phyloP scores from a whole-genome alignment of 2,113 vertebrate genomes.

The Albula goreensis region DNA sequence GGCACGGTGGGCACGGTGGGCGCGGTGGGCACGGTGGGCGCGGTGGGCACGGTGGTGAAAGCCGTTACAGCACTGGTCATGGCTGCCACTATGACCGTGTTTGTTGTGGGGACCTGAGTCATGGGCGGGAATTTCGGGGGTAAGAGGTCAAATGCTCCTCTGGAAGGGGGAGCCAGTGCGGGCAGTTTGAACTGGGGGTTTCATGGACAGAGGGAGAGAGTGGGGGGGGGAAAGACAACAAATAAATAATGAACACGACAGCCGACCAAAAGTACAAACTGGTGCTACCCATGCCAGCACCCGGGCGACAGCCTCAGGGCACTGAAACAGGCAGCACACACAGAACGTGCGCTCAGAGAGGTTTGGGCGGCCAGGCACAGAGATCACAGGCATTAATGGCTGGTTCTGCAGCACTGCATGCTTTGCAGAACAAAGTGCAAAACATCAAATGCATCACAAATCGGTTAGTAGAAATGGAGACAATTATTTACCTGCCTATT shows the following conservation, averaged over 20 bases:
- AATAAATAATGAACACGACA: conserved; percentile 24
- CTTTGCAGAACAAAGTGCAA: neutral
- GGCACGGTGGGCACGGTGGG: conserved; percentile 42
- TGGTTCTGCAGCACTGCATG: neutral
- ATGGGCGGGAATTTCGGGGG: conserved; percentile 37
- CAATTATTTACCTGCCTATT: neutral
- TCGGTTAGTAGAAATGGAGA: conserved; percentile 12
- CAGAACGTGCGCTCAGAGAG: neutral
- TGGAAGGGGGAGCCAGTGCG: conserved; percentile 56
- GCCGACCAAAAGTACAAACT: conserved; percentile 13
- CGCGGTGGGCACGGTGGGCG: conserved; percentile 17
- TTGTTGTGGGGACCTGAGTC: conserved; percentile 32
- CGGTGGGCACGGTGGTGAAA: conserved; percentile 23
- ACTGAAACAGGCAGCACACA: conserved; percentile 24
- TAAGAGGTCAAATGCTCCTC: conserved; percentile 42
- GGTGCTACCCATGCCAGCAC: conserved; percentile 15
- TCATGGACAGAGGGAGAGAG: conserved; percentile 38
- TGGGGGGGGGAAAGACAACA: conserved; percentile 25
- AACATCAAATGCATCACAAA: neutral
- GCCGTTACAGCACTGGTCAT: conserved; percentile 45
- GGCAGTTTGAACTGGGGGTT: conserved; percentile 60
- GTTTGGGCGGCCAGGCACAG: neutral
- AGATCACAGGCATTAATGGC: neutral
- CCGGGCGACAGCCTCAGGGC: conserved; percentile 6
- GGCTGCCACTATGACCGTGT: conserved; percentile 41